Base-by-base conservation (phyloP, 2,113 vertebrate genomes). In the Carettochelys insculpta region DNA sequence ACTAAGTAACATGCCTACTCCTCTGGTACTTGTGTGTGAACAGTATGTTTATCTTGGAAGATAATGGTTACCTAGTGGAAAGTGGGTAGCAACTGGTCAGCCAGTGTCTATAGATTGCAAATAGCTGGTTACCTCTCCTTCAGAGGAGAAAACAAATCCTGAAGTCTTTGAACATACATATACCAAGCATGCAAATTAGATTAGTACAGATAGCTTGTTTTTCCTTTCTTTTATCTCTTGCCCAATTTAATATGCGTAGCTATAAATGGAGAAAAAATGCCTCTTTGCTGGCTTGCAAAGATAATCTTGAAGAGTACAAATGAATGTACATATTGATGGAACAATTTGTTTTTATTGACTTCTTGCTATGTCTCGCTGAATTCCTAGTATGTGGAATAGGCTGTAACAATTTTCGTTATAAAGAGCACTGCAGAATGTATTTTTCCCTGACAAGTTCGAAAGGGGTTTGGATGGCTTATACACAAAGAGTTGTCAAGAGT, bases 241-340 rank as follows among this genome's bases (percentile, higher is more conserved):
- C 94, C 71, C 92, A 88, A 90, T 93, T 96, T 94, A 96, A 97
- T 95, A 87, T 93, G 91, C 94, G 89, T 88, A 85, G 89, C 94
- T 93, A 65, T 93, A 85, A 94, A 90, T 80, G 95, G 92, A 96
- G 96, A 97, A 96, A 96, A 96, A 87, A 92, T 94, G 85, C 77
- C 34, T 96, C 96, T 96, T 86, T 90, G 92, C 93, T 88, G 88
- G 96, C 92, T 91, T 97, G 91, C 90, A 84, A 90, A 96, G 96
- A 96, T 98, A 97, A 98, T 97, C 97, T 98, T 98, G 97, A 97
- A 97, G 95, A 92, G 93, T 97, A 96, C 97, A 97, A 97, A 97
- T 88, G 95, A 97, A 96, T 77, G 90, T 97, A 96, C n/a, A 92
- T 97, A 97, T 98, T 97, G 98, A 98, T 97, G 95, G 94, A 97